Evolutionary conservation across 2,888 invertebrate genomes (phyloP).

Genomic region (Folsomia candida): DNA sequence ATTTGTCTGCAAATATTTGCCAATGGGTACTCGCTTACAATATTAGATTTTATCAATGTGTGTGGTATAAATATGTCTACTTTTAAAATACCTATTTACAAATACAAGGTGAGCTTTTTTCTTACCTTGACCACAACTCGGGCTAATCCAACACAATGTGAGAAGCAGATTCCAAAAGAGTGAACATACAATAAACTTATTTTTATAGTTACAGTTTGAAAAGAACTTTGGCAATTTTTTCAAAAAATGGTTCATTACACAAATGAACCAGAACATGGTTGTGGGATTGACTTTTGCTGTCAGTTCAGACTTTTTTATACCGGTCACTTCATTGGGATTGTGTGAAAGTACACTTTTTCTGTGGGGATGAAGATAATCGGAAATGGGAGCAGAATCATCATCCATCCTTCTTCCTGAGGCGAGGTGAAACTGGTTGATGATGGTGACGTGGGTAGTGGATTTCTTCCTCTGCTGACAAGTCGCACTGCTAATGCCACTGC

Average conservation of each 20-base stretch:
- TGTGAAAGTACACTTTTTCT: neutral
- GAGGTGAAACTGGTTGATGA: neutral
- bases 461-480: neutral
- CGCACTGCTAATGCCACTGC: neutral
- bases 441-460: neutral
- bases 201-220: neutral
- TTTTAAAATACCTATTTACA: too few species aligned
- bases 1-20: neutral
- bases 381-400: neutral
- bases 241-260: neutral
- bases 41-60: conserved; percentile 18
- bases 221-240: neutral
- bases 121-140: conserved; percentile 46
- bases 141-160: conserved; percentile 34
- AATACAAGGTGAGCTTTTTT: too few species aligned
- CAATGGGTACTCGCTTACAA: too few species aligned
- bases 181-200: neutral
- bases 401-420: too few species aligned
- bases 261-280: neutral
- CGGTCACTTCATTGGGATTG: neutral
- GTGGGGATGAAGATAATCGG: neutral
- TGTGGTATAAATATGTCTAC: too few species aligned
- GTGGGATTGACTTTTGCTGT: neutral
- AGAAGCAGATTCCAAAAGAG: neutral
- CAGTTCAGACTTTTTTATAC: neutral